Evolutionary conservation across 2,113 vertebrate species (phyloP).

Genomic region (Morphnarchus princeps): DNA sequence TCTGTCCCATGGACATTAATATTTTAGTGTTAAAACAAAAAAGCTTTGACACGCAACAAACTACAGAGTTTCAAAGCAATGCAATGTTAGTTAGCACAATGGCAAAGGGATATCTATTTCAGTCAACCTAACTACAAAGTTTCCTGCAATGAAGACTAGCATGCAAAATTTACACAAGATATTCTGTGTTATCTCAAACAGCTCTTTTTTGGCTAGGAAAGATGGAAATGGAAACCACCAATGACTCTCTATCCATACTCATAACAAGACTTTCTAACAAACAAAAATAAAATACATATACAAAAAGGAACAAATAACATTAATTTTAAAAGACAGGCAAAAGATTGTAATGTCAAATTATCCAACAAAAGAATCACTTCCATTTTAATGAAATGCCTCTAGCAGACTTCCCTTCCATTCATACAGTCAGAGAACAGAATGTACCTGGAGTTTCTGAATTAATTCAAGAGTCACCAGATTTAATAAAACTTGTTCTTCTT

Average conservation of each 20-base stretch:
- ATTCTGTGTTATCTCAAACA: background rate
- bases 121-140: background rate
- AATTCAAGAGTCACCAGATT: background rate
- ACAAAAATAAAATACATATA: background rate
- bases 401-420: background rate
- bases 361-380: background rate
- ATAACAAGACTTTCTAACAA: background rate
- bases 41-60: background rate
- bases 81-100: background rate
- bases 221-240: background rate
- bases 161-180: background rate
- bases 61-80: background rate
- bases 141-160: background rate
- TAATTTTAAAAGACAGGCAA: background rate
- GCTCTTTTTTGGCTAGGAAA: conserved; percentile 3
- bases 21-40: background rate
- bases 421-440: background rate
- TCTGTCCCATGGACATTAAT: background rate
- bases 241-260: background rate
- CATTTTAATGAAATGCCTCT: background rate
- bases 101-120: background rate
- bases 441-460: background rate
- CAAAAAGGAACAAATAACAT: background rate
- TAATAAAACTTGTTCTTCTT: background rate
- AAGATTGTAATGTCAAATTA: background rate